Evolutionary conservation across 2,113 vertebrate species (phyloP).

Genomic region (Hemicordylus capensis): DNA sequence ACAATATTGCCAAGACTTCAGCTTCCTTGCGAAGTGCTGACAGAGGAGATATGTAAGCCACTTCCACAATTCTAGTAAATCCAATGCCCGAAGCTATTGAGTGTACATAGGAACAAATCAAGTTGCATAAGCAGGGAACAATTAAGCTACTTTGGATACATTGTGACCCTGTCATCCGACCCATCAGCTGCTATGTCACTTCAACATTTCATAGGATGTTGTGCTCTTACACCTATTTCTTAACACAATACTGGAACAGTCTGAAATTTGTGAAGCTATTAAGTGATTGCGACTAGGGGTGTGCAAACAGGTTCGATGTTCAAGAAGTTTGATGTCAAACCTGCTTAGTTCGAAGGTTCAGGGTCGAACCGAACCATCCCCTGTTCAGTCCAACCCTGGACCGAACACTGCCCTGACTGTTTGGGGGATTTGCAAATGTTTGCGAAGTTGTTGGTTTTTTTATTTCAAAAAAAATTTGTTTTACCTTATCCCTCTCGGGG

Average conservation of each 20-base stretch:
- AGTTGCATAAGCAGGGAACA: neutral
- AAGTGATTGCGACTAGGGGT: too few relatives aligned
- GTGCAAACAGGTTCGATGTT: too few relatives aligned
- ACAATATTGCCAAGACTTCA: neutral
- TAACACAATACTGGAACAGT: neutral
- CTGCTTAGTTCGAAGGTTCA: too few relatives aligned
- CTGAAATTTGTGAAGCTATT: neutral
- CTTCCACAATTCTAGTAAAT: neutral
- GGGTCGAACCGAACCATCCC: too few relatives aligned
- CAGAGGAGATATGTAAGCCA: neutral
- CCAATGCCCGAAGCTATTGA: neutral
- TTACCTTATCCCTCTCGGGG: too few relatives aligned
- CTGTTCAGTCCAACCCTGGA: too few relatives aligned
- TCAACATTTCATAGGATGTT: neutral
- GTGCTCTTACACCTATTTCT: neutral
- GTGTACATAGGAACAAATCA: neutral
- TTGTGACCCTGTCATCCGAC: neutral
- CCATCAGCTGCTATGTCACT: neutral
- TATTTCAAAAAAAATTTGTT: too few relatives aligned
- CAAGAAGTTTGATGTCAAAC: too few relatives aligned
- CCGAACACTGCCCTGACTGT: too few relatives aligned
- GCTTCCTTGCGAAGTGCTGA: neutral
- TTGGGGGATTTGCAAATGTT: too few relatives aligned
- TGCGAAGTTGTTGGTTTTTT: too few relatives aligned
- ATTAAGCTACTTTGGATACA: neutral